Evolutionary conservation across 2,888 invertebrate genomes (phyloP), one percentile per base, ranked within the genome.

Genomic region (Hirtodrosophila alboralis): DNA sequence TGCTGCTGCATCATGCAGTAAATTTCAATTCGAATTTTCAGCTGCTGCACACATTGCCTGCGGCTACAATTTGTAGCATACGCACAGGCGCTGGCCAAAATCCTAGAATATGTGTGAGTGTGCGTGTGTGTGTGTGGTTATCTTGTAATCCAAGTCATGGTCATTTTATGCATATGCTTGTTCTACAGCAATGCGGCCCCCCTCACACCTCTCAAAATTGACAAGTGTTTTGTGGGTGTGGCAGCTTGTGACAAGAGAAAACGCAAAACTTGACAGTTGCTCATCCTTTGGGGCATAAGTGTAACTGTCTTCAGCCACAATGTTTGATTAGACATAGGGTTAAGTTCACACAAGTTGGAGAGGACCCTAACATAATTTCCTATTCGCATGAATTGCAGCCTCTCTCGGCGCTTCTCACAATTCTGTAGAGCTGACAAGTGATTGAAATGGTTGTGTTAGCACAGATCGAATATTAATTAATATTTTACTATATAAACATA

Each of bases 161-260:
- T 54, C 75, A 73, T 65, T 63, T 65, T 78, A 73, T 78, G 70
- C 78, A 73, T 78, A 58, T 65, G 47, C 65, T 62, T 67, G 77
- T 76, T 52, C 40, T 38, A 61, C 76, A 67, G 52, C 53, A 52
- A 47, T 56, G 71, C 62, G 62, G 52, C 71, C 40, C 10, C 4
- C 14, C 8, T 3, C 10, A n/a, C 26, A 5, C 13, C 18, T 8
- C 27, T 36, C 13, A 38, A 41, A 53, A 72, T 76, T 73, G 73
- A 72, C 71, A 76, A 76, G 77, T 51, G 68, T 73, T 60, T 60
- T 31, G 40, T 61, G 62, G 61, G 52, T 16, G 62, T 52, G 62
- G 61, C 23, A 47, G 31, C 33, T 34, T 48, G 60, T 48, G 58
- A 59, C 60, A 36, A 16, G 49, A 31, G 30, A 28, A 41, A 48